A percentile compares a stretch with the other conserved stretches of the same genome.
Evolutionary conservation across 2,113 vertebrate species (phyloP).

Genomic region (Varanus salvator): DNA sequence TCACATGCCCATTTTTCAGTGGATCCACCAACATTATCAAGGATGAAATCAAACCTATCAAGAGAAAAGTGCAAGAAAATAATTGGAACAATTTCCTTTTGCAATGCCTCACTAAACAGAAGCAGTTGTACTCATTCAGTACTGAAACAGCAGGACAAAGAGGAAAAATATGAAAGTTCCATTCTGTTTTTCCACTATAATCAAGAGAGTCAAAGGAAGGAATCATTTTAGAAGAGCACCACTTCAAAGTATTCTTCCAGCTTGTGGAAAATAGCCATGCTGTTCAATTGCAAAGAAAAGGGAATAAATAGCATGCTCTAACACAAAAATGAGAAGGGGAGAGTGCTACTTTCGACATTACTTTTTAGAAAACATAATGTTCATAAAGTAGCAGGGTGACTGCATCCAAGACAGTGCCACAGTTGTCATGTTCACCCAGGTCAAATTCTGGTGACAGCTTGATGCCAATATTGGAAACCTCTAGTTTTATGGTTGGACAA

Average conservation of each 20-base stretch:
- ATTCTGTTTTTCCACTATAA: background rate
- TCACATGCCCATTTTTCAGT: constrained; percentile 88
- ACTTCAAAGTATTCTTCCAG: background rate
- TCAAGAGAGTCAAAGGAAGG: background rate
- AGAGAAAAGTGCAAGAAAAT: constrained; percentile 26
- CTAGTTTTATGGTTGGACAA: background rate
- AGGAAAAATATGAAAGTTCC: background rate
- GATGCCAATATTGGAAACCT: background rate
- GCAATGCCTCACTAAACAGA: background rate
- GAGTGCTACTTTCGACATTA: too few relatives aligned
- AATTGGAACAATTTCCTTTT: constrained; percentile 10
- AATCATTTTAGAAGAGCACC: background rate
- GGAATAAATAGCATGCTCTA: background rate
- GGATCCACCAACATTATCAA: constrained; percentile 92
- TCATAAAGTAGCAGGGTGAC: too few relatives aligned
- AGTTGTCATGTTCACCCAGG: too few relatives aligned
- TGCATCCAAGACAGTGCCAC: too few relatives aligned
- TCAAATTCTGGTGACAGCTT: background rate
- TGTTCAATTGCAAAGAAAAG: background rate
- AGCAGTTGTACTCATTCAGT: background rate
- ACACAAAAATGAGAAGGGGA: too few relatives aligned
- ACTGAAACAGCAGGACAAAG: background rate
- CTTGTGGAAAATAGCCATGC: background rate
- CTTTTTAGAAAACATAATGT: too few relatives aligned
- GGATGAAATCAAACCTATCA: constrained; percentile 89